Conservation (phyloP, 2,113 vertebrate genomes). For the Mobula hypostoma region DNA sequence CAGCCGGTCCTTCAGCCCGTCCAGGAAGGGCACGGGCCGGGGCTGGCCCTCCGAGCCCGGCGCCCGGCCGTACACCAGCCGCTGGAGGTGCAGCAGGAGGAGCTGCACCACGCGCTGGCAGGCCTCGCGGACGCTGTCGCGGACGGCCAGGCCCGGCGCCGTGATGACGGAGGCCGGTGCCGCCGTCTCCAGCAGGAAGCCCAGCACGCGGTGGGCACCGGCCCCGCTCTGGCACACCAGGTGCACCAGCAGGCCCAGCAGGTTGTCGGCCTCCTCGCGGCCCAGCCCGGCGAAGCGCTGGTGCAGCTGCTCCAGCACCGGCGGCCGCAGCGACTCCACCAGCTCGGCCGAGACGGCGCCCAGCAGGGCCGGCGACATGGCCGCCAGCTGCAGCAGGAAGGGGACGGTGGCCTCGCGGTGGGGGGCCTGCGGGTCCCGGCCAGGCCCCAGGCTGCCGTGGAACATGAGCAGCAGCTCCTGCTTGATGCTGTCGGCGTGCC, state of each 20-base stretch:
- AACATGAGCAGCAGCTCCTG: conserved; percentile 85
- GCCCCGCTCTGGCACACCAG: conserved; percentile 80
- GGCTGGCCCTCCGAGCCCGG: conserved; percentile 49
- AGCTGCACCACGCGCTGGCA: conserved; percentile 83
- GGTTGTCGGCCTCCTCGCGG: conserved; percentile 78
- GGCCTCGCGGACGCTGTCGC: conserved; percentile 77
- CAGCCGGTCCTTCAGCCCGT: conserved; percentile 70
- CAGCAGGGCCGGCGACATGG: conserved; percentile 78
- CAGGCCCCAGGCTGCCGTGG: conserved; percentile 73
- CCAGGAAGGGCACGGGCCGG: conserved; percentile 73
- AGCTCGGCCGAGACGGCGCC: conserved; percentile 74
- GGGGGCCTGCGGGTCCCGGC: conserved; percentile 52
- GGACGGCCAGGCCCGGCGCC: conserved; percentile 61
- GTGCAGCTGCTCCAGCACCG: conserved; percentile 78
- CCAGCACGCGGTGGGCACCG: conserved; percentile 71
- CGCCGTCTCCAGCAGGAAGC: conserved; percentile 79
- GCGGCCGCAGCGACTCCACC: conserved; percentile 73
- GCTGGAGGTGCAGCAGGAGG: conserved; percentile 81
- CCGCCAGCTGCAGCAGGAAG: conserved; percentile 81
- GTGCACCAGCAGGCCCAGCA: conserved; percentile 74
- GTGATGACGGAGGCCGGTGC: conserved; percentile 81
- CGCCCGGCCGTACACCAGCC: conserved; percentile 73
- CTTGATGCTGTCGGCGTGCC: conserved; percentile 81
- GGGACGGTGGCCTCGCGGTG: conserved; percentile 74
- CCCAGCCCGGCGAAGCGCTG: conserved; percentile 67